A percentile compares a stretch with the other conserved stretches of the same genome.
These are phyloP conservation scores for Falcunculus frontatus DNA, from an alignment of 2,113 vertebrate species.

Conservation along the genomic window DNA sequence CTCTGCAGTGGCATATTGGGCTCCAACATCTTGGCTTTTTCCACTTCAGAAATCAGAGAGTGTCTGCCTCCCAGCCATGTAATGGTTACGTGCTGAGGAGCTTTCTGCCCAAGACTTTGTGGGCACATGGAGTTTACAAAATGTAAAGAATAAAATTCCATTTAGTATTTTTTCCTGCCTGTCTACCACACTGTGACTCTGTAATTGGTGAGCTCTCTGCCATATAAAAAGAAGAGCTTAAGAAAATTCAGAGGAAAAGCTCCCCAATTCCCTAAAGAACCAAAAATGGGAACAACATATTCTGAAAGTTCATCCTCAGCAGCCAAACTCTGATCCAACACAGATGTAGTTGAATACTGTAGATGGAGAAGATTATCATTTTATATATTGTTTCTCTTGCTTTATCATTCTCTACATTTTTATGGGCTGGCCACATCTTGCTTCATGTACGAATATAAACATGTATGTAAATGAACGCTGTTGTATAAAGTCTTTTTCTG, in stretches of 20 bases:
- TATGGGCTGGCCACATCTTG: constrained; percentile 12
- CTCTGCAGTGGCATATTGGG: neutral
- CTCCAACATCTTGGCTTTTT: neutral
- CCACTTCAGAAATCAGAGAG: neutral
- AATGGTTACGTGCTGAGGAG: neutral
- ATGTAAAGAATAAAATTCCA: neutral
- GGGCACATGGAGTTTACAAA: neutral
- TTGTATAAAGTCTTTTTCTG: neutral
- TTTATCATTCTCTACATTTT: constrained; percentile 40
- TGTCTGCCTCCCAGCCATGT: neutral
- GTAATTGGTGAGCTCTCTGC: neutral
- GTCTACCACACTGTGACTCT: neutral
- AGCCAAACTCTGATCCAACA: constrained; percentile 58
- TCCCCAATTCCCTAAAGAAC: constrained; percentile 29
- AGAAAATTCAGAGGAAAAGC: neutral
- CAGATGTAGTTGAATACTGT: constrained; percentile 28
- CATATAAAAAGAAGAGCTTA: neutral
- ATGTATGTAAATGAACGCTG: neutral
- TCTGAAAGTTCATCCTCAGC: constrained; percentile 35
- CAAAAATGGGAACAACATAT: constrained; percentile 22
- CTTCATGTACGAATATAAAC: neutral
- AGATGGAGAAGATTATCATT: neutral
- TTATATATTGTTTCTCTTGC: constrained; percentile 11
- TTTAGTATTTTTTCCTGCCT: neutral
- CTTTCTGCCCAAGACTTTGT: neutral